These are phyloP conservation scores for Emberiza fucata DNA, from an alignment of 2,113 vertebrate species.

Conservation along the genomic window DNA sequence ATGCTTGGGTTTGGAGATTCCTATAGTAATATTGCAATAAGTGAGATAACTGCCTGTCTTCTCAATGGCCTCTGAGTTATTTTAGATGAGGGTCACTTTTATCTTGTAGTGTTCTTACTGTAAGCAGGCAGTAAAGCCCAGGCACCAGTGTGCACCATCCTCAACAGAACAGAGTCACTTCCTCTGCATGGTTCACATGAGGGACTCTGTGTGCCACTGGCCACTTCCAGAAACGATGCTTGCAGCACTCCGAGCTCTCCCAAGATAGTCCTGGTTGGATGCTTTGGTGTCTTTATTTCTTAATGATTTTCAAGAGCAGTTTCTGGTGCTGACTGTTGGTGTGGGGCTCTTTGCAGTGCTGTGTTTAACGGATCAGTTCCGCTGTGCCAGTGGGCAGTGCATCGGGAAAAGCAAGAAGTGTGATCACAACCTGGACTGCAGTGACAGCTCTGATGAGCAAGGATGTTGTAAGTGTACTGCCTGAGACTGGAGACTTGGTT, in stretches of 20 bases:
- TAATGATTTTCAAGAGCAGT: not conserved
- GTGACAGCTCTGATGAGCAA: slow-evolving; percentile 90
- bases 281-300: not conserved
- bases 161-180: not conserved
- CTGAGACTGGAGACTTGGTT: not conserved
- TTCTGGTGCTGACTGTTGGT: not conserved
- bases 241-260: not conserved
- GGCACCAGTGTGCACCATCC: not conserved
- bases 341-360: slow-evolving; percentile 71
- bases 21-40: not conserved
- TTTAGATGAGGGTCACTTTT: not conserved
- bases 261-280: not conserved
- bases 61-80: not conserved
- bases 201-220: not conserved
- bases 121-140: not conserved
- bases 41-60: not conserved
- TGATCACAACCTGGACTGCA: slow-evolving; percentile 92
- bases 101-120: not conserved
- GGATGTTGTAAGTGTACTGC: slow-evolving; percentile 89
- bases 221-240: not conserved
- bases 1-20: not conserved
- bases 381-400: slow-evolving; percentile 90
- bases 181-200: not conserved
- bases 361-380: slow-evolving; percentile 89
- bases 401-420: slow-evolving; percentile 95